Base-by-base conservation (phyloP, 2,797 vertebrate genomes). In the Moxostoma hubbsi region DNA sequence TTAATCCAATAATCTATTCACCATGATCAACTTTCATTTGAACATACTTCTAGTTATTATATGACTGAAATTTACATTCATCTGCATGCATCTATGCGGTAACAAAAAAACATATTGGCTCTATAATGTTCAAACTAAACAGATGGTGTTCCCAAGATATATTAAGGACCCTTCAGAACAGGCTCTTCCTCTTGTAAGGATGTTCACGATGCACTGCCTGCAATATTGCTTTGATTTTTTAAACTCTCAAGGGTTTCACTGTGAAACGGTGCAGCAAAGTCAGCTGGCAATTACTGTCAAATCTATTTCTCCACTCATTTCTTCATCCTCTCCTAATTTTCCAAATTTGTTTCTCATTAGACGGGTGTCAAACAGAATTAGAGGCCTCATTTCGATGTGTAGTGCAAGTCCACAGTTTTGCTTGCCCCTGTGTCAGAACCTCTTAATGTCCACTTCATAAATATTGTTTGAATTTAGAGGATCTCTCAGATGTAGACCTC, bases 311-410 rank as follows among this genome's bases (percentile, higher is more conserved):
- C 86, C 36, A 36, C 36, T 36, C 36, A 36, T 36, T 87, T 90
- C 86, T 64, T 86, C 76, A 90, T 92, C 89, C 86, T 87, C 84
- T 83, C 12, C 80, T 90, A 89, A 90, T 90, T 89, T 84, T 83
- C 77, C 73, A 89, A 91, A 92, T 91, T 87, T 81, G 80, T 84
- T 89, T 90, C 88, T 91, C 87, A 93, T 93, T 93, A 92, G 87
- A 87, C 59, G 36, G 84, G 86, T 86, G 89, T 92, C 89, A 89
- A 86, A 89, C 64, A 47, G 85, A 90, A 92, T 93, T 90, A 92
- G 50, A 72, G 68, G 63, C 55, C 75, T 90, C 84, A 89, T 93
- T 90, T 85, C 85, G 90, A 90, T 85, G 77, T 81, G 67, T 49
- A 53, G 16, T 82, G 45, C 57, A 58, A 72, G 76, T 64, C 55